Conservation (phyloP, 2,797 vertebrate species). For the Esox masquinongy region DNA sequence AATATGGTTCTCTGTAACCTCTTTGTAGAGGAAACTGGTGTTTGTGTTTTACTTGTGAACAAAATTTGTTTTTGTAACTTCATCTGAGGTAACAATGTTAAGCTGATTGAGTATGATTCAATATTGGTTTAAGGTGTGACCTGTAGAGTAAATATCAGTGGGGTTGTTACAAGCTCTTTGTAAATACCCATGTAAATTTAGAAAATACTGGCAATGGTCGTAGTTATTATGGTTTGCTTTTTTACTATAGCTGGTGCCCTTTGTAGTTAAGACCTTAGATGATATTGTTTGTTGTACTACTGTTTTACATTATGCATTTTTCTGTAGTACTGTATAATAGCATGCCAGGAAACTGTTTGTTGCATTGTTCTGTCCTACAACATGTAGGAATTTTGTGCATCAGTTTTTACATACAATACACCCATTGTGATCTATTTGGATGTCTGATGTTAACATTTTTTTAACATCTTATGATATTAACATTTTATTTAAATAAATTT, state of each 20-base stretch:
- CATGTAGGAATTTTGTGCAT: too few relatives aligned
- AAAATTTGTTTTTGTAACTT: neutral
- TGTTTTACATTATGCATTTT: neutral
- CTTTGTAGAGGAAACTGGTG: neutral
- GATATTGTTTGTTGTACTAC: neutral
- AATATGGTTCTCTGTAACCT: neutral
- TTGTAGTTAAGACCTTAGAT: neutral
- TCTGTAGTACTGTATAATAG: too few relatives aligned
- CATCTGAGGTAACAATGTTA: neutral
- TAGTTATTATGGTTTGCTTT: neutral
- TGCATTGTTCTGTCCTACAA: too few relatives aligned
- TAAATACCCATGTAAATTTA: too few relatives aligned
- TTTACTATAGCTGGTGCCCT: slow-evolving; percentile 35
- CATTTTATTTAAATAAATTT: neutral
- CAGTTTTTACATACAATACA: too few relatives aligned
- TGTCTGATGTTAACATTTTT: neutral
- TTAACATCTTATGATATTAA: neutral
- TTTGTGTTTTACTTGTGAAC: neutral
- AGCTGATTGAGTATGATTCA: neutral
- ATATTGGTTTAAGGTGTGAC: neutral
- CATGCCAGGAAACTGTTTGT: too few relatives aligned
- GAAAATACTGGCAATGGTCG: neutral
- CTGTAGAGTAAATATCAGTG: neutral
- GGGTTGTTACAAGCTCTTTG: too few relatives aligned
- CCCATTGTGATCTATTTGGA: neutral